Percentiles rank a stretch among this genome's conserved stretches.
These are phyloP conservation scores for Arctia plantaginis DNA, from an alignment of 2,888 invertebrate species.

Conservation along the genomic window DNA sequence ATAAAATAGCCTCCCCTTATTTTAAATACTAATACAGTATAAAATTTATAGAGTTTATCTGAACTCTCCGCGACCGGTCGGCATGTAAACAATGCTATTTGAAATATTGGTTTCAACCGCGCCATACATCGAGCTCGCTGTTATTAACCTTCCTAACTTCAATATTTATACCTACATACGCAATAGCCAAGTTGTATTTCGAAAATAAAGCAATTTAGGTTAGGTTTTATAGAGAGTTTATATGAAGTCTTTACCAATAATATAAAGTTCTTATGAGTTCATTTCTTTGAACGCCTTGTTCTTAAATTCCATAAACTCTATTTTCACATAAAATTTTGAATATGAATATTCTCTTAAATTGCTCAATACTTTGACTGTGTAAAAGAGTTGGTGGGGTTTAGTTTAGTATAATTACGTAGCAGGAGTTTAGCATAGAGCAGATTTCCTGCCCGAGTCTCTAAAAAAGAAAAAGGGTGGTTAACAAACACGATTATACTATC, in stretches of 20 bases:
- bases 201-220: slow-evolving; percentile 41
- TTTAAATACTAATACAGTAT: slow-evolving; percentile 54
- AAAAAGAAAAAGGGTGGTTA: too few relatives aligned
- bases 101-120: slow-evolving; percentile 69
- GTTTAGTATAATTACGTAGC: too few relatives aligned
- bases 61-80: slow-evolving; percentile 61
- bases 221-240: not conserved
- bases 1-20: slow-evolving; percentile 41
- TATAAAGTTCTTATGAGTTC: not conserved
- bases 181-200: slow-evolving; percentile 38
- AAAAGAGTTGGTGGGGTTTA: too few relatives aligned
- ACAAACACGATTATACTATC: too few relatives aligned
- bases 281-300: not conserved
- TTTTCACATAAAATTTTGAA: not conserved
- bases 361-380: too few relatives aligned
- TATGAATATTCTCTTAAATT: not conserved
- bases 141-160: slow-evolving; percentile 59
- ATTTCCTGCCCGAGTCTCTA: too few relatives aligned
- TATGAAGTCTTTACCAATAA: not conserved
- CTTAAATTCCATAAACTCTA: not conserved
- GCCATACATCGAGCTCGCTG: slow-evolving; percentile 62
- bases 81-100: slow-evolving; percentile 71
- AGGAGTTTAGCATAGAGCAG: too few relatives aligned
- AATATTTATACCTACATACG: slow-evolving; percentile 45
- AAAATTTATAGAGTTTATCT: slow-evolving; percentile 57